A percentile compares a stretch with the other conserved stretches of the same genome.
phyloP scores from a whole-genome alignment of 2,888 invertebrate species.

The Acleris laterana region DNA sequence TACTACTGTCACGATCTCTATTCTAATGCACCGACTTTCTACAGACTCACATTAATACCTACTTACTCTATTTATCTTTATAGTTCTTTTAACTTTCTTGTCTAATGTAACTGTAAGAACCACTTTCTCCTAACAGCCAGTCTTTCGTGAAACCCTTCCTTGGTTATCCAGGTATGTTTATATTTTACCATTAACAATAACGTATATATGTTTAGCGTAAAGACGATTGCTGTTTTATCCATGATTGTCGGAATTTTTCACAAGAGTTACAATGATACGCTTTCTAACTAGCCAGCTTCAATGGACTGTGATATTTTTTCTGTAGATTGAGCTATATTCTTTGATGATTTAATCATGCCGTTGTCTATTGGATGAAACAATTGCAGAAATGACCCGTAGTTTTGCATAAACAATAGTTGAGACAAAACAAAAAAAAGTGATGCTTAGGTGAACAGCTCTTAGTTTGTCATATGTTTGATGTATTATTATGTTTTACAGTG shows the following conservation, averaged over 20 bases:
- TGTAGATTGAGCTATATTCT: not conserved
- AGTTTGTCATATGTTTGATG: not conserved
- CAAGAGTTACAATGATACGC: constrained; percentile 19
- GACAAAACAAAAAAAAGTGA: not conserved
- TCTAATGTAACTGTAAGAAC: constrained; percentile 21
- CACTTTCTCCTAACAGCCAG: constrained; percentile 23
- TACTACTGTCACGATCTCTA: constrained; percentile 59
- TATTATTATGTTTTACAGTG: constrained; percentile 83
- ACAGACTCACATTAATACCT: constrained; percentile 55
- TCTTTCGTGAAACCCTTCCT: constrained; percentile 26
- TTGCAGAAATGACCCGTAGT: too few relatives aligned
- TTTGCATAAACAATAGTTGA: not conserved
- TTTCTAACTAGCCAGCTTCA: constrained; percentile 27
- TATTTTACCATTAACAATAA: constrained; percentile 32
- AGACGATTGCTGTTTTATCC: constrained; percentile 30
- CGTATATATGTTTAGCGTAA: not conserved
- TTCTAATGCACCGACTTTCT: constrained; percentile 65
- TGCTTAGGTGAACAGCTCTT: not conserved
- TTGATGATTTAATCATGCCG: too few relatives aligned
- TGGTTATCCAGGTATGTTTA: constrained; percentile 37
- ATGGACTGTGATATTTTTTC: constrained; percentile 26
- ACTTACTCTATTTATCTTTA: constrained; percentile 13
- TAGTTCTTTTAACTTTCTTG: constrained; percentile 21
- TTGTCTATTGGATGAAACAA: too few relatives aligned
- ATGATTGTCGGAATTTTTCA: constrained; percentile 10